phyloP scores from a whole-genome alignment of 2,113 vertebrate species.

The Mirounga angustirostris region DNA sequence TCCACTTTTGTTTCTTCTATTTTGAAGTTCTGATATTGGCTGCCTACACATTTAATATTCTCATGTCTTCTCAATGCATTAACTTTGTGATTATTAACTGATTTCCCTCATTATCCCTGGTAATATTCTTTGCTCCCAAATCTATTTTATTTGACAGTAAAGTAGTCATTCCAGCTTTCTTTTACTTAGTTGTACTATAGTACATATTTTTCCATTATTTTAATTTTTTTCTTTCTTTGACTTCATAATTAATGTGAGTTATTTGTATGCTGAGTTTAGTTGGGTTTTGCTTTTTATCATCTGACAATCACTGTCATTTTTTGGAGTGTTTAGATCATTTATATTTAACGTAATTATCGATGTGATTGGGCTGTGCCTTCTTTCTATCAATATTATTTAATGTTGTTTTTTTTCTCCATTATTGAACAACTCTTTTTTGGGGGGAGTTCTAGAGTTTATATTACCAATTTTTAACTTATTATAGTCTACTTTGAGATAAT shows the following conservation, averaged over 20 bases:
- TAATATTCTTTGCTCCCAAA: background rate
- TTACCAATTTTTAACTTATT: background rate
- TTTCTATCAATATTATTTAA: background rate
- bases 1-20: background rate
- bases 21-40: background rate
- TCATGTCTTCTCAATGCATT: background rate
- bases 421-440: background rate
- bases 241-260: background rate
- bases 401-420: background rate
- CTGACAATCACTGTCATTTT: background rate
- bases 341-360: background rate
- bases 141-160: background rate
- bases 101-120: background rate
- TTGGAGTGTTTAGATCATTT: background rate
- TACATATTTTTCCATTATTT: background rate
- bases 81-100: background rate
- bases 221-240: background rate
- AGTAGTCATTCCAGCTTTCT: background rate
- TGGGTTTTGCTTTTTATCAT: background rate
- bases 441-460: background rate
- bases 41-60: background rate
- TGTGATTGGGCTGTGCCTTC: background rate
- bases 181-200: background rate
- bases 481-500: background rate
- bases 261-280: background rate